Base-by-base conservation (phyloP, 2,113 vertebrate species). In the Gymnorhina tibicen region DNA sequence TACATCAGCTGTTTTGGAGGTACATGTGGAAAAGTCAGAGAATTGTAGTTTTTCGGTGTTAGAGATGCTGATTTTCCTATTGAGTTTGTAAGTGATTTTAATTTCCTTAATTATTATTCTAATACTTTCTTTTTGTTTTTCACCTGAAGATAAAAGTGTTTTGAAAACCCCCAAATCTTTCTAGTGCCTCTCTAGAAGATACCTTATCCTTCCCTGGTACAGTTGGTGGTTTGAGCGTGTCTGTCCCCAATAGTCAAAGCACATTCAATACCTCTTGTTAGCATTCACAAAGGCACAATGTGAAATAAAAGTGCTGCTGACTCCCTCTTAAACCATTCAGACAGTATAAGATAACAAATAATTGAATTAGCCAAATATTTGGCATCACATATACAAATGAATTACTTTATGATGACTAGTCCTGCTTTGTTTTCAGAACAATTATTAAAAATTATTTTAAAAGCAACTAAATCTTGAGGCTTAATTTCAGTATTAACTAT, bases 141-240 rank as follows among this genome's bases (percentile, higher is more conserved):
- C 3, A 1, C 10, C 8, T 59, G 26, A 37, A 76, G 20, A 37
- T 44, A 87, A 39, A 7, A 22, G 3, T 47, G 8, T 39, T 89
- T 76, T 12, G n/a, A 52, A 93, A 73, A 39, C 46, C 6, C 7
- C 9, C 19, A 72, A 33, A 69, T 77, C 21, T 35, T 63, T 77
- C 7, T 30, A 42, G 27, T 39, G 10, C 4, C 18, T 80, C 16
- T n/a, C 17, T 70, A 28, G 14, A 46, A 49, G 19, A 67, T 16
- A 22, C 0, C 5, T 47, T 35, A 12, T 37, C 69, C 7, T 75
- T 2, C 8, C 68, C n/a, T 72, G 28, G 5, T 33, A 3, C 1
- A 1, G 10, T 5, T 67, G 35, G 20, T 30, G 11, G 24, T 83
- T 67, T 62, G 37, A 80, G 8, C 4, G 1, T 82, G 8, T 20